These are phyloP conservation scores for Doryteuthis pealeii DNA, from an alignment of 1,140 invertebrate species.

Conservation along the genomic window DNA sequence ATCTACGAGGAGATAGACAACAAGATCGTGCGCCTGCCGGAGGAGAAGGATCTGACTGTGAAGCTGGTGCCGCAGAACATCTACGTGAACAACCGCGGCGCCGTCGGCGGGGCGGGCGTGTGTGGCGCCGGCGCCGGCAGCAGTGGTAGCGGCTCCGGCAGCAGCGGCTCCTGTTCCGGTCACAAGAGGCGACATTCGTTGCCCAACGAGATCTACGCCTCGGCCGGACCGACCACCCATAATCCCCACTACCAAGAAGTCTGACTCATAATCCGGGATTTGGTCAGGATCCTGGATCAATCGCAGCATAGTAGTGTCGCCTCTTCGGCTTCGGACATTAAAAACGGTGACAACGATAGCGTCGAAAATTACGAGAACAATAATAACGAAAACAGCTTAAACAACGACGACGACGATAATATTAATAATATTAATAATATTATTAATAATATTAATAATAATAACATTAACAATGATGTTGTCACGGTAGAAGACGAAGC, in stretches of 20 bases:
- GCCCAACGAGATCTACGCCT: not conserved
- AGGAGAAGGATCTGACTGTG: not conserved
- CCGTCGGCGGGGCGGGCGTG: not conserved
- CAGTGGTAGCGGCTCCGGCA: too few species aligned
- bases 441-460: too few species aligned
- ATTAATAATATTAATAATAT: too few species aligned
- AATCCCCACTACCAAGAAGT: conserved; percentile 3
- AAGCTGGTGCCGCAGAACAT: not conserved
- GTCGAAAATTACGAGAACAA: too few species aligned
- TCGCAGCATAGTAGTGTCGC: not conserved
- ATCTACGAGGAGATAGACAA: conserved; percentile 4
- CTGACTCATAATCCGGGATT: conserved; percentile 6
- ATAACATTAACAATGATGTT: too few species aligned
- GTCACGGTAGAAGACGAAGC: too few species aligned
- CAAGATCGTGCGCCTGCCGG: conserved; percentile 1
- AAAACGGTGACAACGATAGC: too few species aligned
- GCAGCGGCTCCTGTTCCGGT: not conserved
- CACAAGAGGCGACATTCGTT: not conserved
- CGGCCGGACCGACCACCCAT: not conserved
- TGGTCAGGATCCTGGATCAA: conserved; percentile 1
- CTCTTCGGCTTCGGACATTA: too few species aligned
- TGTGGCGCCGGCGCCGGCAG: too few species aligned
- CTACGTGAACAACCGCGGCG: not conserved
- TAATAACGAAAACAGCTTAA: too few species aligned
- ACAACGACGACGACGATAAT: too few species aligned